These are phyloP conservation scores for Thripadectes ignobilis DNA, from an alignment of 2,797 vertebrate species.

Conservation along the genomic window DNA sequence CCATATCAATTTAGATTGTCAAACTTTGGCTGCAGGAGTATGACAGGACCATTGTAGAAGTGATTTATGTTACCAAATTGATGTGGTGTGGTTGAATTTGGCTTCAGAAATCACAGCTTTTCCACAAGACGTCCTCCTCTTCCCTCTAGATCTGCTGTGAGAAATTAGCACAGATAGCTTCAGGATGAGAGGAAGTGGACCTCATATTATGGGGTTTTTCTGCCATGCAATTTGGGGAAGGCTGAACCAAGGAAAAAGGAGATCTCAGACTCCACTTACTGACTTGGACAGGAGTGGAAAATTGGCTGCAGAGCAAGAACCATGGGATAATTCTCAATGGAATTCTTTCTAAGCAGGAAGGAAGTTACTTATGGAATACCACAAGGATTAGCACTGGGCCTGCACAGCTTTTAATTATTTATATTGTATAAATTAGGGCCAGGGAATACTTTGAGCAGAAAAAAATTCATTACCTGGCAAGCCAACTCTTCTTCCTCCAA, in stretches of 20 bases:
- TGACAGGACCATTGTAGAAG: background rate
- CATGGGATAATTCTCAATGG: conserved; percentile 23
- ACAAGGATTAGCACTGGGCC: conserved; percentile 33
- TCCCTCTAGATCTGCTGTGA: background rate
- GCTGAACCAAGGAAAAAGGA: background rate
- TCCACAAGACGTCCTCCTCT: background rate
- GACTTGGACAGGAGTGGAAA: background rate
- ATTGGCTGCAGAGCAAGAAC: conserved; percentile 33
- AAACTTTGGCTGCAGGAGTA: background rate
- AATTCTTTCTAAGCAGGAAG: conserved; percentile 20
- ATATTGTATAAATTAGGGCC: conserved; percentile 40
- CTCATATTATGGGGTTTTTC: background rate
- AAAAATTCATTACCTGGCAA: background rate
- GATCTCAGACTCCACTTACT: background rate
- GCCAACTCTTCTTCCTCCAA: background rate
- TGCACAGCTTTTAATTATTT: conserved; percentile 52
- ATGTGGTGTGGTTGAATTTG: background rate
- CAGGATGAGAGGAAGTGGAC: background rate
- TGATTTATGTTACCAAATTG: conserved; percentile 11
- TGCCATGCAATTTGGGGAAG: background rate
- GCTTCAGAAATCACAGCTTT: conserved; percentile 16
- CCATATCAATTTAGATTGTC: background rate
- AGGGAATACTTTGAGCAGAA: background rate
- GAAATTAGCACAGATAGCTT: background rate
- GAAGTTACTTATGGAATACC: conserved; percentile 55